A percentile compares a stretch with the other conserved stretches of the same genome.
phyloP scores from a whole-genome alignment of 2,888 invertebrate species.

The Cosmia pyralina region DNA sequence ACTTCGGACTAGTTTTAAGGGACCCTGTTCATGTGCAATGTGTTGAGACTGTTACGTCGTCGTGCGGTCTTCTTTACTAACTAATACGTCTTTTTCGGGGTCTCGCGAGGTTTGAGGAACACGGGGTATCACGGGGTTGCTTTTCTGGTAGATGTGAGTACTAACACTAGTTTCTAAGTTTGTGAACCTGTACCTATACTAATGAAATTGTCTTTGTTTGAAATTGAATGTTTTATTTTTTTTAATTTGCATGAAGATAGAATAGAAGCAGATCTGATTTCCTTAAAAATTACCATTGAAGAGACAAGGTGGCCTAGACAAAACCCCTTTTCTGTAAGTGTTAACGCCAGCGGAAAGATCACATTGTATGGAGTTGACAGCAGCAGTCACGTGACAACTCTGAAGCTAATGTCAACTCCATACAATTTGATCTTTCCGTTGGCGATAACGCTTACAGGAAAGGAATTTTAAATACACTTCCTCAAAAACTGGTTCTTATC shows the following conservation, averaged over 20 bases:
- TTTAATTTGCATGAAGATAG: neutral
- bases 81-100: neutral
- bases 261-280: neutral
- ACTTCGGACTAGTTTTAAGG: conserved; percentile 40
- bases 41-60: neutral
- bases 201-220: neutral
- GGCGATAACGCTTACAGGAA: too few relatives aligned
- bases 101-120: neutral
- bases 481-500: too few relatives aligned
- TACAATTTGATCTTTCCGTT: too few relatives aligned
- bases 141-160: neutral
- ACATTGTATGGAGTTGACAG: too few relatives aligned
- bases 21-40: conserved; percentile 21
- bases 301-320: neutral
- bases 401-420: too few relatives aligned
- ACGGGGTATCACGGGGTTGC: neutral
- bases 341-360: too few relatives aligned
- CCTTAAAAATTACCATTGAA: neutral
- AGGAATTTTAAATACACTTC: too few relatives aligned
- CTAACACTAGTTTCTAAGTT: neutral
- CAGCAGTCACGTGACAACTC: too few relatives aligned
- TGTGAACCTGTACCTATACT: neutral
- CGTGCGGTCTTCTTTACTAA: neutral
- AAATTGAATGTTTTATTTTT: neutral
- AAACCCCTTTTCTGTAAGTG: too few relatives aligned